Evolutionary conservation across 2,113 vertebrate species (phyloP).

Genomic region (Zonotrichia leucophrys): DNA sequence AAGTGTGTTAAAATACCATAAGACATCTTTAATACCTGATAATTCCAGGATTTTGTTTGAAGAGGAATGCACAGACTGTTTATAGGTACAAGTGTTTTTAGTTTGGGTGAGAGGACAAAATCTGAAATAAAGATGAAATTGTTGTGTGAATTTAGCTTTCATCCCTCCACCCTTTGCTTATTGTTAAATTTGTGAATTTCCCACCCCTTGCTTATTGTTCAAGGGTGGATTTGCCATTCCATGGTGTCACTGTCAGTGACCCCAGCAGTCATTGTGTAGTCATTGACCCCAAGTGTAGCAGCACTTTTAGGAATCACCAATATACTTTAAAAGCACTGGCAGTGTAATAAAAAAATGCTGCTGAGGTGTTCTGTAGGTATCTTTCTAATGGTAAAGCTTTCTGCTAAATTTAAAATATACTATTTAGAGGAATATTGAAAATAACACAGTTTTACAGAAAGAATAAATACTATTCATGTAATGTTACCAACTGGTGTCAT

Average conservation of each 20-base stretch:
- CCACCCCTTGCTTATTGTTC: neutral
- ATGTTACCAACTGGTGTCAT: neutral
- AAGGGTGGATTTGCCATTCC: neutral
- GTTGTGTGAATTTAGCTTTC: neutral
- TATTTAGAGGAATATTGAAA: neutral
- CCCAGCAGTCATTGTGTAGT: neutral
- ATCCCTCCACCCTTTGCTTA: neutral
- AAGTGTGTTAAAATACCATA: neutral
- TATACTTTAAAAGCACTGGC: neutral
- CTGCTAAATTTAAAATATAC: neutral
- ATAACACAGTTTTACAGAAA: conserved; percentile 4
- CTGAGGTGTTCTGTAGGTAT: neutral
- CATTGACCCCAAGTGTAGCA: neutral
- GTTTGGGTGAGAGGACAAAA: neutral
- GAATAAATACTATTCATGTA: conserved; percentile 45
- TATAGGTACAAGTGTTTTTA: neutral
- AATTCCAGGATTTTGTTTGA: neutral
- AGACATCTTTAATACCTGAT: neutral
- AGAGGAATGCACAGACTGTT: neutral
- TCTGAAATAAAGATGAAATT: neutral
- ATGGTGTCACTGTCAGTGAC: neutral
- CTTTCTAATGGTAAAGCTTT: neutral
- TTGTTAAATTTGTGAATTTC: neutral
- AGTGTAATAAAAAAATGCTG: neutral
- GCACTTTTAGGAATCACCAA: neutral